Percentiles rank a stretch among this genome's conserved stretches.
These are phyloP conservation scores for Sinopyrophorus schimmeli DNA, from an alignment of 2,888 invertebrate species.

Conservation along the genomic window DNA sequence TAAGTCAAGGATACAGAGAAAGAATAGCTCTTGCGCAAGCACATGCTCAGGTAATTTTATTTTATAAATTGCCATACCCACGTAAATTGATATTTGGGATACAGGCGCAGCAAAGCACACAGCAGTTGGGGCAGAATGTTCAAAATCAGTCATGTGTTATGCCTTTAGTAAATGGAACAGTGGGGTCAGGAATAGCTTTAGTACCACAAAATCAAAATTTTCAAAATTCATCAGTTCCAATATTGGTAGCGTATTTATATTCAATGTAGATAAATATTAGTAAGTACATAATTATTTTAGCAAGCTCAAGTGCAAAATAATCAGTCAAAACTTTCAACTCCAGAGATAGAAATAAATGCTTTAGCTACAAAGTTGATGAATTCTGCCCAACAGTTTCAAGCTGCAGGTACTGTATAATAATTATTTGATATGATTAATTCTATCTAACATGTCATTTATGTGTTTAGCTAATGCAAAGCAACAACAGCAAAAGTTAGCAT, in stretches of 20 bases:
- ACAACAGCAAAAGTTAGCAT: slow-evolving; percentile 48
- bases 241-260: slow-evolving; percentile 17
- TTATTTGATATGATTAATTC: background rate
- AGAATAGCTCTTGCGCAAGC: slow-evolving; percentile 45
- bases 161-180: slow-evolving; percentile 51
- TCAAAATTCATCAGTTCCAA: slow-evolving; percentile 53
- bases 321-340: slow-evolving; percentile 47
- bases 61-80: background rate
- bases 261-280: background rate
- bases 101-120: slow-evolving; percentile 45
- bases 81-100: slow-evolving; percentile 19
- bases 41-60: slow-evolving; percentile 44
- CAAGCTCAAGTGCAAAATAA: slow-evolving; percentile 68
- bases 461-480: slow-evolving; percentile 42
- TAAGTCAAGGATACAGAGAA: slow-evolving; percentile 58
- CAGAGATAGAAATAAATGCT: slow-evolving; percentile 73
- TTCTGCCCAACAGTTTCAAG: slow-evolving; percentile 79
- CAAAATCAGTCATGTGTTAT: slow-evolving; percentile 41
- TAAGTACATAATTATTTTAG: slow-evolving; percentile 49
- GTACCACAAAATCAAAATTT: slow-evolving; percentile 57
- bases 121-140: slow-evolving; percentile 43
- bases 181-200: slow-evolving; percentile 55
- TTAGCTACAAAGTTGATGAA: slow-evolving; percentile 81
- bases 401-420: slow-evolving; percentile 54
- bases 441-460: too few species aligned